Percentiles rank a stretch among this genome's conserved stretches.
phyloP scores from a whole-genome alignment of 1,140 invertebrate species.

The Hydropsyche tenuis region DNA sequence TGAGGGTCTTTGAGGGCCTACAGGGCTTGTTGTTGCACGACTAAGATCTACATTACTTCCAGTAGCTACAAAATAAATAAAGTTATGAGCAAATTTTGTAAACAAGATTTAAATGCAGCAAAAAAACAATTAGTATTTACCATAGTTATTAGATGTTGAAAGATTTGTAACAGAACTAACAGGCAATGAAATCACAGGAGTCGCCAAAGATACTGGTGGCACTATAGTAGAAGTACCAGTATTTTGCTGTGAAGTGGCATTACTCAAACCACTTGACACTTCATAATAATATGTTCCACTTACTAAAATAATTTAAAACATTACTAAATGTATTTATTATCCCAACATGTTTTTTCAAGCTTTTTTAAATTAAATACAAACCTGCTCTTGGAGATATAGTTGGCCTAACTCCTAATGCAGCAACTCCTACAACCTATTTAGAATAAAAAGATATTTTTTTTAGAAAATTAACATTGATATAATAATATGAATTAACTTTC shows the following conservation, averaged over 20 bases:
- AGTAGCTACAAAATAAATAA: not conserved
- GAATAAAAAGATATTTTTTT: not conserved
- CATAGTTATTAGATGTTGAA: conserved; percentile 33
- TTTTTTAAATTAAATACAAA: not conserved
- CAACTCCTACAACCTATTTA: conserved; percentile 42
- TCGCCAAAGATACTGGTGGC: conserved; percentile 23
- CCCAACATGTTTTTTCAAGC: too few species aligned
- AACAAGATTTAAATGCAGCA: not conserved
- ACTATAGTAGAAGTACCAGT: conserved; percentile 6
- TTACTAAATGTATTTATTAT: too few species aligned
- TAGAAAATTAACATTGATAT: not conserved
- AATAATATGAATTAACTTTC: not conserved
- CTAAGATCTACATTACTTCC: conserved; percentile 21
- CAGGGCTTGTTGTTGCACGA: conserved; percentile 35
- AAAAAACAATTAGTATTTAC: conserved; percentile 28
- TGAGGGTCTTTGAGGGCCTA: conserved; percentile 44
- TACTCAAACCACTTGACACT: conserved; percentile 37
- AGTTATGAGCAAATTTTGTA: not conserved
- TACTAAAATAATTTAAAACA: too few species aligned
- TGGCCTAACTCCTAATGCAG: conserved; percentile 43
- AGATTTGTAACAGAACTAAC: conserved; percentile 22
- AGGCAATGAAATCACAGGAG: conserved; percentile 2
- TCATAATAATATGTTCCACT: conserved; percentile 46
- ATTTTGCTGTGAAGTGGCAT: conserved; percentile 6
- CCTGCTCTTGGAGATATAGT: conserved; percentile 41